phyloP scores from a whole-genome alignment of 2,113 vertebrate genomes.

The Ptyas mucosa region DNA sequence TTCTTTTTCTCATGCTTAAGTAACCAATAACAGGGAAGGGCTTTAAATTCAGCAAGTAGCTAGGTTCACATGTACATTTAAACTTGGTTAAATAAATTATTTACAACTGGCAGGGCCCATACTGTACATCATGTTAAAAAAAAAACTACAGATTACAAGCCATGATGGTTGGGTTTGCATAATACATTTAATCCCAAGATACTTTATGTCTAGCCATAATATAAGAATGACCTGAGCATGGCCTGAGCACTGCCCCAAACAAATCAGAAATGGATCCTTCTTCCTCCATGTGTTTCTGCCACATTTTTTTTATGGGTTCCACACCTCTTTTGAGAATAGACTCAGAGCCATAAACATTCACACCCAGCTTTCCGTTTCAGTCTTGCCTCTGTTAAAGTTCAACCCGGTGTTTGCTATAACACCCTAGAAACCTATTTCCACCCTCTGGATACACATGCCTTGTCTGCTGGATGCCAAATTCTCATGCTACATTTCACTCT shows the following conservation, averaged over 20 bases:
- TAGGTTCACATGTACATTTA: not conserved
- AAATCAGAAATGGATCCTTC: not conserved
- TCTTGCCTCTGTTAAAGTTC: slow-evolving; percentile 13
- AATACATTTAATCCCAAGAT: not conserved
- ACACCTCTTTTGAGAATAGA: not conserved
- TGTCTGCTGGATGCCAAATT: not conserved
- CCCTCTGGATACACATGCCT: slow-evolving; percentile 2
- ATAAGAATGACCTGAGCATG: not conserved
- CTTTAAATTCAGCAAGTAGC: not conserved
- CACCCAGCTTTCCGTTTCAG: slow-evolving; percentile 2
- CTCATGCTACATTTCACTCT: not conserved
- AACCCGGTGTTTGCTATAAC: not conserved
- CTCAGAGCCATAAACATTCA: not conserved
- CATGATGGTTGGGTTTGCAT: not conserved
- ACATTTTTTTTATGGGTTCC: not conserved
- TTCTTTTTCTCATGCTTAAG: not conserved
- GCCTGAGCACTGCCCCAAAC: not conserved
- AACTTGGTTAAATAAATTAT: not conserved
- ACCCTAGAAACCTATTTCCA: not conserved
- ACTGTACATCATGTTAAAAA: not conserved
- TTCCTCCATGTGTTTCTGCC: not conserved
- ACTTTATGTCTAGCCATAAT: not conserved
- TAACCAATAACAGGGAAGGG: not conserved
- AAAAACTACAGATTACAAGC: not conserved
- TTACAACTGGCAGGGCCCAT: not conserved